Evolutionary conservation across 2,113 vertebrate species (phyloP), one percentile per base, ranked within the genome.

Genomic region (Chaetura pelagica): DNA sequence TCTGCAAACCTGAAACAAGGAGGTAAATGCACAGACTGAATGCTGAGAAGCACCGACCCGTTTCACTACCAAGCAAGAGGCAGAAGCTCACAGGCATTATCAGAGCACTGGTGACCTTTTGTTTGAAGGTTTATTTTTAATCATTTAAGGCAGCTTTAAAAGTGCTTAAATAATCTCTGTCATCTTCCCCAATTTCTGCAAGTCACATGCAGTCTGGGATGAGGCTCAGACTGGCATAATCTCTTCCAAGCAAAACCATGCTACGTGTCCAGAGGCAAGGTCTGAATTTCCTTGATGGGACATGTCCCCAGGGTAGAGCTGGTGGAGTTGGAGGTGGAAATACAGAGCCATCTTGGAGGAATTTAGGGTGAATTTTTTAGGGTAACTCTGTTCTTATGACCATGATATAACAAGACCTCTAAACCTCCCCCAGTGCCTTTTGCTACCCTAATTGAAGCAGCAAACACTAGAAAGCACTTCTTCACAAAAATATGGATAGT

Each of bases 11-110:
- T 3, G 2, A 49, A 4, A 51, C 55, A 38, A 38, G 71, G 32
- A 35, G 42, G 62, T 7, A 38, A 44, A 27, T 0, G 2, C 49
- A 34, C 0, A 5, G 57, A 21, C 17, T 6, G n/a, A n/a, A 21
- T 1, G 38, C 69, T 59, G 84, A 49, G 22, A 54, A 84, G 48
- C 44, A 46, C 23, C 3, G 1, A 26, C 64, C 24, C 0, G 1
- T 9, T 18, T 12, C 80, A 7, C 17, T 6, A 10, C 61, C 76
- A 54, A 6, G 32, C 14, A 35, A 16, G 26, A 71, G 54, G 51
- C 75, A 46, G 71, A 57, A 18, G 66, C n/a, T 62, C 51, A 24
- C 79, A 30, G 17, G 55, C 3, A 0, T 59, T 22, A 42, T 1
- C 44, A 61, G 49, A 40, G 61, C 71, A 16, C 51, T 22, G n/a